Evolutionary conservation across 1,140 invertebrate species (phyloP).

Genomic region (Geopemphigus sp.): DNA sequence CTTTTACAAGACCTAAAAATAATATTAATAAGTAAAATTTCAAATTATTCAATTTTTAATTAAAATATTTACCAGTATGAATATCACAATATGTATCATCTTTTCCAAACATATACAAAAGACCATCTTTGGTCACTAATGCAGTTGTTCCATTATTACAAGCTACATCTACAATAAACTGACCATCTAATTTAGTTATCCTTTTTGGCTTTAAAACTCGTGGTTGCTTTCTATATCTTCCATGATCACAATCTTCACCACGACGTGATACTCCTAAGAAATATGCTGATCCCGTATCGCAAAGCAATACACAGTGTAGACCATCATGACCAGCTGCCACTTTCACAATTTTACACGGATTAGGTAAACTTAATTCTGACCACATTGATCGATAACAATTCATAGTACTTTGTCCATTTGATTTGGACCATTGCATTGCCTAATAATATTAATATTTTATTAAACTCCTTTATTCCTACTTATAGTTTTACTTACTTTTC

Average conservation of each 20-base stretch:
- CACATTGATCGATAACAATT: constrained; percentile 56
- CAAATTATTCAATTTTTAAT: not conserved
- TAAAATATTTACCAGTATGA: constrained; percentile 60
- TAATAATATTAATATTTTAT: not conserved
- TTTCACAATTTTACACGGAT: constrained; percentile 73
- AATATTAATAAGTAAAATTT: constrained; percentile 49
- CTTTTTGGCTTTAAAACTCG: constrained; percentile 91
- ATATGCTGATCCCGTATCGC: constrained; percentile 84
- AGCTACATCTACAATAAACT: constrained; percentile 76
- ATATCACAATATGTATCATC: constrained; percentile 86
- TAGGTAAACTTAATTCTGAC: constrained; percentile 73
- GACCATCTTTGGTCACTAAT: constrained; percentile 83
- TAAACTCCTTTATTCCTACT: not conserved
- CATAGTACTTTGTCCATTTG: constrained; percentile 30
- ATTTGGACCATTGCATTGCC: constrained; percentile 36
- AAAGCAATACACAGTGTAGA: constrained; percentile 80
- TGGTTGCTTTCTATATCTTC: constrained; percentile 66
- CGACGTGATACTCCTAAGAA: constrained; percentile 86
- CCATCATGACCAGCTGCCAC: constrained; percentile 90
- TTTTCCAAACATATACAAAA: constrained; percentile 91
- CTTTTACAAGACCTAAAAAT: constrained; percentile 64
- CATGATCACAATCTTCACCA: constrained; percentile 88
- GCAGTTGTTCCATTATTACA: constrained; percentile 95
- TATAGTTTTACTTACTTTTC: constrained; percentile 20
- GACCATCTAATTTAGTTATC: constrained; percentile 84